Conservation (phyloP, 2,113 vertebrate genomes). For the Monarcha castaneiventris region DNA sequence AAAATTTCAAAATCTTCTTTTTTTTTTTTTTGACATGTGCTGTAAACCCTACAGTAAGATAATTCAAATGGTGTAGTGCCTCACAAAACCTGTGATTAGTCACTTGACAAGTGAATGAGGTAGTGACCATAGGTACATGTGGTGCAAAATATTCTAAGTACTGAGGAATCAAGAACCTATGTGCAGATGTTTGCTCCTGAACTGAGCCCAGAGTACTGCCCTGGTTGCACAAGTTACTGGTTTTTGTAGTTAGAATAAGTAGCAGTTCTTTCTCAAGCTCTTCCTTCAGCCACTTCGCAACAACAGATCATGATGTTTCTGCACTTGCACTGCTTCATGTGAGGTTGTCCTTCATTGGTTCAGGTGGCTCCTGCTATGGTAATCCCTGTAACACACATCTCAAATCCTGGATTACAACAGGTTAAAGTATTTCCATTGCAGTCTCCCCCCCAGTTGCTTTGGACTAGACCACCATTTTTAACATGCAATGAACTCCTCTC, state of each 20-base stretch:
- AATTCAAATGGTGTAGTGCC: background rate
- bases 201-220: background rate
- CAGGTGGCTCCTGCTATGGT: background rate
- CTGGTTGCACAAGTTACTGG: accelerated
- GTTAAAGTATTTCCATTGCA: background rate
- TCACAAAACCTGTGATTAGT: background rate
- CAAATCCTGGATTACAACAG: background rate
- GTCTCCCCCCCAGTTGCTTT: background rate
- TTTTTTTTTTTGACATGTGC: background rate
- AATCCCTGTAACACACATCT: background rate
- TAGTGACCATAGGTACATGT: background rate
- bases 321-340: background rate
- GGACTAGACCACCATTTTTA: background rate
- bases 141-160: background rate
- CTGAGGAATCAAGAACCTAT: background rate
- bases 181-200: background rate
- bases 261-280: background rate
- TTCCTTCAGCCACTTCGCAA: background rate
- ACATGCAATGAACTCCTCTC: background rate
- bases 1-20: background rate
- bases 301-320: background rate
- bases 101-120: background rate
- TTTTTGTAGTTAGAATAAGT: background rate
- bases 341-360: background rate
- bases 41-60: background rate